These are phyloP conservation scores for Drosophila sulfurigaster DNA, from an alignment of 1,140 invertebrate species.

Conservation along the genomic window DNA sequence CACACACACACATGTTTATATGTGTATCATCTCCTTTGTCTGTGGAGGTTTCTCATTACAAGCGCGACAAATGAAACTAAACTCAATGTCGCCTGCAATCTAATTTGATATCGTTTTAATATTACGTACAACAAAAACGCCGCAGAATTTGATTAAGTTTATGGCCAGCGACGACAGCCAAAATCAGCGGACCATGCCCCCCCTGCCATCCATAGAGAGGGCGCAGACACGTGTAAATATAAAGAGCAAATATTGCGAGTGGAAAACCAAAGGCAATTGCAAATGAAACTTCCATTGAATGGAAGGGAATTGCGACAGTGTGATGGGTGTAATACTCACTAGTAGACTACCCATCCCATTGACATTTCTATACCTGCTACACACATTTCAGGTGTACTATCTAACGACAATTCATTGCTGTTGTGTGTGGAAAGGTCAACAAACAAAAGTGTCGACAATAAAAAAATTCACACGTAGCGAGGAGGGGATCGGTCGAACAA, in stretches of 20 bases:
- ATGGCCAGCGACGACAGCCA: constrained; percentile 13
- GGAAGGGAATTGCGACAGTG: constrained; percentile 37
- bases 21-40: constrained; percentile 7
- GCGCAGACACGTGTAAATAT: constrained; percentile 69
- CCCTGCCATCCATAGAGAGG: neutral
- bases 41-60: constrained; percentile 47
- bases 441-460: constrained; percentile 62
- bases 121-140: constrained; percentile 38
- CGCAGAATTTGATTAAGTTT: constrained; percentile 61
- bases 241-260: constrained; percentile 55
- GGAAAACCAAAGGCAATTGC: constrained; percentile 47
- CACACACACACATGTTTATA: neutral
- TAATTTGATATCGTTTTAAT: constrained; percentile 55
- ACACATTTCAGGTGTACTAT: constrained; percentile 17
- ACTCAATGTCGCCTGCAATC: constrained; percentile 67
- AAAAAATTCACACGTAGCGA: constrained; percentile 67
- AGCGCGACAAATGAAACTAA: constrained; percentile 35
- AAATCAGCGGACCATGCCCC: neutral
- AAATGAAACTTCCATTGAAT: neutral
- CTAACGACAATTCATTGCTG: constrained; percentile 5
- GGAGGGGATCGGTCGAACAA: constrained; percentile 12
- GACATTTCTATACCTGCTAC: neutral
- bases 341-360: too few species aligned
- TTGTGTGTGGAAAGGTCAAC: constrained; percentile 63
- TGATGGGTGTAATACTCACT: constrained; percentile 2